Evolutionary conservation across 2,113 vertebrate species (phyloP).

Genomic region (Chaetops frenatus): DNA sequence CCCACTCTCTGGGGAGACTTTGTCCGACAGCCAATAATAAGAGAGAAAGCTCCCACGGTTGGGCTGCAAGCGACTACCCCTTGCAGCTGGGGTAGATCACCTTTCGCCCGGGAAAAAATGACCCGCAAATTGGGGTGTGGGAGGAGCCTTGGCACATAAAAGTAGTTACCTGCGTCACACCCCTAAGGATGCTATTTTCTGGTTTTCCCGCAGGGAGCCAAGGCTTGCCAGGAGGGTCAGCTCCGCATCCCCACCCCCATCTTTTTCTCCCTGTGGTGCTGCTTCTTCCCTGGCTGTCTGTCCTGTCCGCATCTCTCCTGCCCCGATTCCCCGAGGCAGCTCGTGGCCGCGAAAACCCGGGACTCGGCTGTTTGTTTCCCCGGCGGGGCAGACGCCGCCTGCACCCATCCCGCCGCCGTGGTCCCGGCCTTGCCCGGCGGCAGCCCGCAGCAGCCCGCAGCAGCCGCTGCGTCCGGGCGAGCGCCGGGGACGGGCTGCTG

Average conservation of each 20-base stretch:
- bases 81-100: neutral
- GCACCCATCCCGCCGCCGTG: no score
- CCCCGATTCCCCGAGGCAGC: neutral
- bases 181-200: fast-evolving
- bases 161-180: neutral
- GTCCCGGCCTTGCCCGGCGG: neutral
- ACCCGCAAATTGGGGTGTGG: neutral
- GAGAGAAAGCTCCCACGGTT: fast-evolving
- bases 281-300: neutral
- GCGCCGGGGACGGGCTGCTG: fast-evolving
- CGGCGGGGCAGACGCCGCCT: fast-evolving
- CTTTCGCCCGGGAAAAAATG: neutral
- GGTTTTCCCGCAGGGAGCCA: neutral
- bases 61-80: no score
- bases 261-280: neutral
- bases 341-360: fast-evolving
- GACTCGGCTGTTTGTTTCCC: neutral
- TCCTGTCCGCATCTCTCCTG: no score
- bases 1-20: neutral
- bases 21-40: neutral
- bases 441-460: no score
- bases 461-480: fast-evolving
- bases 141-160: neutral
- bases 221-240: neutral
- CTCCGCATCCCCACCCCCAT: fast-evolving